A percentile compares a stretch with the other conserved stretches of the same genome.
phyloP scores from a whole-genome alignment of 2,113 vertebrate species.

The Balaenoptera acutorostrata region DNA sequence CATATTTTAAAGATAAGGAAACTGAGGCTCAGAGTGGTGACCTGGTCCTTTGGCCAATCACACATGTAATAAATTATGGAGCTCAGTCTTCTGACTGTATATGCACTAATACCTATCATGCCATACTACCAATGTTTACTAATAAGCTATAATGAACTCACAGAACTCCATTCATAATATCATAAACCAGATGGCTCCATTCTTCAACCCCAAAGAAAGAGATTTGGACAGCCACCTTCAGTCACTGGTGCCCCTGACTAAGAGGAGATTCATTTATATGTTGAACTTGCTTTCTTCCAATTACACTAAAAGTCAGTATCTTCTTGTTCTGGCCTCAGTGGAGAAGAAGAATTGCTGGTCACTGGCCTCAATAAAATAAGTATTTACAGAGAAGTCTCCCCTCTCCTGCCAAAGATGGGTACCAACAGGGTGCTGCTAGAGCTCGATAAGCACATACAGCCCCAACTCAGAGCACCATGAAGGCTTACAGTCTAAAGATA shows the following conservation, averaged over 20 bases:
- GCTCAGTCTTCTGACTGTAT: not conserved
- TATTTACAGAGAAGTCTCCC: not conserved
- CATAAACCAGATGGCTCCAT: not conserved
- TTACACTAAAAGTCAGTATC: not conserved
- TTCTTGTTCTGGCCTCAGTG: not conserved
- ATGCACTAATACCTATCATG: not conserved
- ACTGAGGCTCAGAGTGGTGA: not conserved
- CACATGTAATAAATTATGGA: slow-evolving; percentile 32
- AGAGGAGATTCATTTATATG: slow-evolving; percentile 8
- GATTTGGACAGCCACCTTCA: not conserved
- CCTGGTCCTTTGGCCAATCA: not conserved
- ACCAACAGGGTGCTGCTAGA: not conserved
- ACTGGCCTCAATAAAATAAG: not conserved
- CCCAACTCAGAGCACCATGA: not conserved
- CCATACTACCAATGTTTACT: not conserved
- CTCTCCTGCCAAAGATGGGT: not conserved
- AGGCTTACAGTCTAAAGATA: not conserved
- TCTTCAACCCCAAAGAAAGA: not conserved
- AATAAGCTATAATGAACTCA: not conserved
- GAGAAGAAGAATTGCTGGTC: not conserved
- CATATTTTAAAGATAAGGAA: slow-evolving; percentile 32
- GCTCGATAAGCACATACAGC: not conserved
- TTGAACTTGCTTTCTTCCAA: slow-evolving; percentile 5
- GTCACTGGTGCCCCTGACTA: not conserved
- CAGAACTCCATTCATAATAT: not conserved